phyloP scores from a whole-genome alignment of 64 coral and sea anemone genomes.

The Porites lutea region DNA sequence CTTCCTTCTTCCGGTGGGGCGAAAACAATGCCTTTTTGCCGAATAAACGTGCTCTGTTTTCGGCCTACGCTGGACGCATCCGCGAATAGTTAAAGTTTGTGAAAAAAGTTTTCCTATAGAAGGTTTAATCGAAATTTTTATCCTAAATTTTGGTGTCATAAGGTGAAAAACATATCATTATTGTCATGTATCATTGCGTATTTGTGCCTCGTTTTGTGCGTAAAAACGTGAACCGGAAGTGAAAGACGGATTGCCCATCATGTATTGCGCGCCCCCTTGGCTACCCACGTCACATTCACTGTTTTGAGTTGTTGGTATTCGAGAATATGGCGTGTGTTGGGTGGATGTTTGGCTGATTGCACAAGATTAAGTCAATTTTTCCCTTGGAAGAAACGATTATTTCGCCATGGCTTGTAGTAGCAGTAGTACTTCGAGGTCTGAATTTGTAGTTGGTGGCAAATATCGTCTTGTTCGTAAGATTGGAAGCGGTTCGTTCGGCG shows the following conservation, averaged over 20 bases:
- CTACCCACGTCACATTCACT: constrained; percentile 94
- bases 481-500: constrained; percentile 99
- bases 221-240: constrained; percentile 58
- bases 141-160: too few relatives aligned
- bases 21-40: not conserved
- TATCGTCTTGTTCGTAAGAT: constrained; percentile 98
- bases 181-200: not conserved
- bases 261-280: constrained; percentile 80
- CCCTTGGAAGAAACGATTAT: constrained; percentile 12
- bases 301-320: constrained; percentile 51
- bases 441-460: constrained; percentile 96
- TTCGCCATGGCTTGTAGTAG: constrained; percentile 87
- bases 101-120: not conserved
- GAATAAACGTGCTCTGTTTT: not conserved
- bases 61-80: not conserved
- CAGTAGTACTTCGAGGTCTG: constrained; percentile 70
- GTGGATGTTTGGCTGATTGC: constrained; percentile 24
- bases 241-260: constrained; percentile 37
- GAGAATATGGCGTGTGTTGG: constrained; percentile 57
- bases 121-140: not conserved
- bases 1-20: not conserved
- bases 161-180: not conserved
- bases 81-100: not conserved
- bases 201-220: not conserved
- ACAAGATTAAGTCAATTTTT: constrained; percentile 15